A percentile compares a stretch with the other conserved stretches of the same genome.
Evolutionary conservation across 2,888 invertebrate species (phyloP).

Genomic region (Resseliella maxima): DNA sequence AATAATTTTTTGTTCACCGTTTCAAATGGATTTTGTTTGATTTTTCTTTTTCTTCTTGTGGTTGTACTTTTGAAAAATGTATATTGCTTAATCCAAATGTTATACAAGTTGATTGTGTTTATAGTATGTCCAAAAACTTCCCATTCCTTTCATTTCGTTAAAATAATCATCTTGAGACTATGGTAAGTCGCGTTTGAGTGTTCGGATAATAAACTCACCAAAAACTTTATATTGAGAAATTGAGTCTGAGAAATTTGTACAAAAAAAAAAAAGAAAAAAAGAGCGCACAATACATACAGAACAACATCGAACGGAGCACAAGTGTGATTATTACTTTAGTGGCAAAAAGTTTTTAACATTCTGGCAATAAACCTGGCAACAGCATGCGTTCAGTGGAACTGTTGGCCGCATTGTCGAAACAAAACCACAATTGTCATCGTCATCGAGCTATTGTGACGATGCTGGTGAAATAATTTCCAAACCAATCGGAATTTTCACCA

Average conservation of each 20-base stretch:
- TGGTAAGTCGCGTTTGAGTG: neutral
- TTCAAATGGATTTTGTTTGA: neutral
- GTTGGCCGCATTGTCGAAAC: neutral
- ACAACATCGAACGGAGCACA: neutral
- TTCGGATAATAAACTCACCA: neutral
- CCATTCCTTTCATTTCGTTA: neutral
- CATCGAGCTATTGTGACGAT: neutral
- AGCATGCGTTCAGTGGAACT: neutral
- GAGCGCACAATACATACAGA: neutral
- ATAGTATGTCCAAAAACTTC: neutral
- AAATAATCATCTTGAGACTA: neutral
- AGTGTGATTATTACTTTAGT: constrained; percentile 31
- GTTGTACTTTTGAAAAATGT: too few relatives aligned
- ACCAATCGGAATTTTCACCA: neutral
- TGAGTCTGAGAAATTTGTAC: neutral
- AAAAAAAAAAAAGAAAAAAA: too few relatives aligned
- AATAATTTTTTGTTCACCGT: neutral
- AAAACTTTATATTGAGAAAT: neutral
- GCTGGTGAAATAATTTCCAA: neutral
- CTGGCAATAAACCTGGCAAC: constrained; percentile 24
- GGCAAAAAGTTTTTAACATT: constrained; percentile 43
- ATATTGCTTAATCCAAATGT: too few relatives aligned
- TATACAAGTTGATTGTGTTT: too few relatives aligned
- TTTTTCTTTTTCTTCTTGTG: neutral
- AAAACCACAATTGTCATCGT: constrained; percentile 33